Evolutionary conservation across 2,797 vertebrate species (phyloP), one percentile per base, ranked within the genome.

Genomic region (Cossypha dichroa): DNA sequence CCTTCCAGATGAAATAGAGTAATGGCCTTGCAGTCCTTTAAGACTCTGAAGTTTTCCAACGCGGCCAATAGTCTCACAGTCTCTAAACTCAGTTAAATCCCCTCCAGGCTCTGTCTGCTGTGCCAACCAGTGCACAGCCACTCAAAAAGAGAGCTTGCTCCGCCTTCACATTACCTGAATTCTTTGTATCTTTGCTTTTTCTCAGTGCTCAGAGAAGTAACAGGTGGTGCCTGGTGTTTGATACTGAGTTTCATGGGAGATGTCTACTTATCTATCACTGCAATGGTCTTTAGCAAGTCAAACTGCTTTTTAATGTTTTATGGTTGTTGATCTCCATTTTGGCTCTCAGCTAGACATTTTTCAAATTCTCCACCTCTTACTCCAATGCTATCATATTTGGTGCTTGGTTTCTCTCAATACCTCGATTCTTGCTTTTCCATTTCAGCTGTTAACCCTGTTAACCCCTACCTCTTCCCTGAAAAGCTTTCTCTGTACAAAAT

Each of bases 341-440:
- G 94, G 85, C 94, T 90, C 95, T 79, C 86, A 76, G 75, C 45
- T 84, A 85, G 62, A 85, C 74, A 93, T 97, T 97, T 94, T 83
- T 88, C 41, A 93, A 95, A 97, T 97, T 96, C 96, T 90, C 85
- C 62, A 93, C 48, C 81, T 95, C 95, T 94, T 90, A 95, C 77
- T 82, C 79, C 46, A 74, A 25, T 86, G 58, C 43, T 43, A 79
- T 96, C 88, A 66, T 56, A 49, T 4, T 38, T 49, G 43, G 87
- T 83, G 87, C 79, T 82, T 78, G 77, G 73, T 87, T 90, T 97
- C 87, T 85, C 82, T 94, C 79, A 87, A 51, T 79, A 85, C 64
- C 54, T 78, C 1, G 5, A 76, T 58, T 85, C 64, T 80, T 70
- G 31, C 76, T 86, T 75, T 88, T 73, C 66, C 46, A 69, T 76